A percentile compares a stretch with the other conserved stretches of the same genome.
Conservation (phyloP, 1,140 invertebrate species). For the Drosophila littoralis region DNA sequence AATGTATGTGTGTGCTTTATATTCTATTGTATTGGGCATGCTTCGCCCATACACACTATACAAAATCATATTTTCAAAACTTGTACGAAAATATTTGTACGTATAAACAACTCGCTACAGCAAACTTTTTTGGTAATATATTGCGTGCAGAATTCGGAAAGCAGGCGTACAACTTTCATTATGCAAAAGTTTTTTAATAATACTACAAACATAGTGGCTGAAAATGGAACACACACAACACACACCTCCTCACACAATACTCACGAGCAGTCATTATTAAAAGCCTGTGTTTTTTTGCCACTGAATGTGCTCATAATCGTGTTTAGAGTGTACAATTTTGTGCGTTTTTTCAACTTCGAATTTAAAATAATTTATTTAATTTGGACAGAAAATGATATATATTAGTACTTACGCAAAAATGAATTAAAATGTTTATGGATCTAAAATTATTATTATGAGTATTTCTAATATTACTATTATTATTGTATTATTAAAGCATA, state of each 20-base stretch:
- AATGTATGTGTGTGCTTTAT: not conserved
- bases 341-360: conserved; percentile 32
- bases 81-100: conserved; percentile 64
- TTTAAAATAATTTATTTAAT: conserved; percentile 65
- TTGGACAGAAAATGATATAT: too few relatives aligned
- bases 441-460: too few relatives aligned
- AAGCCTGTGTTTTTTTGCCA: conserved; percentile 52
- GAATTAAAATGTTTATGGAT: too few relatives aligned
- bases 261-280: conserved; percentile 50
- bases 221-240: conserved; percentile 24
- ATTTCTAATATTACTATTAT: too few relatives aligned
- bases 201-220: conserved; percentile 65
- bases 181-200: conserved; percentile 83
- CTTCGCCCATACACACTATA: conserved; percentile 25
- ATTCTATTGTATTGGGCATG: conserved; percentile 2
- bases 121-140: conserved; percentile 63
- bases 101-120: conserved; percentile 60
- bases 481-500: too few relatives aligned
- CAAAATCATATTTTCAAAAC: conserved; percentile 55
- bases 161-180: conserved; percentile 76
- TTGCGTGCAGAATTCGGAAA: conserved; percentile 64
- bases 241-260: conserved; percentile 20
- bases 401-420: not conserved
- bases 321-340: conserved; percentile 28
- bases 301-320: conserved; percentile 34